A percentile compares a stretch with the other conserved stretches of the same genome.
Evolutionary conservation across 2,113 vertebrate species (phyloP).

Genomic region (Poecilia latipinna): DNA sequence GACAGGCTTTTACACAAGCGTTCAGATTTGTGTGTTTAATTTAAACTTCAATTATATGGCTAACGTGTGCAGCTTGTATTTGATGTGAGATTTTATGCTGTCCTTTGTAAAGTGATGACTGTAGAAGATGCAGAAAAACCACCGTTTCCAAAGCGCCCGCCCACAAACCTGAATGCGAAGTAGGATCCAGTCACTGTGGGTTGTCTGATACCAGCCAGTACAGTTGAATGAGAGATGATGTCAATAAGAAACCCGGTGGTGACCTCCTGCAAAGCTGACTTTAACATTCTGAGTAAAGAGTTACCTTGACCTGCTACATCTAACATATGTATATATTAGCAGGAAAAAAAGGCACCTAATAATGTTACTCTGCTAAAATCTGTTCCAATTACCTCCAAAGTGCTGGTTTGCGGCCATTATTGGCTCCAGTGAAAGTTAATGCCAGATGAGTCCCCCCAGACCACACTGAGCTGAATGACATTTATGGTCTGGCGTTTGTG

Average conservation of each 20-base stretch:
- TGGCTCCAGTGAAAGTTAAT: slow-evolving; percentile 16
- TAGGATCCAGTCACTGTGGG: background rate
- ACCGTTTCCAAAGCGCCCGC: too few relatives aligned
- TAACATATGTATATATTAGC: too few relatives aligned
- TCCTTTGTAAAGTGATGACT: too few relatives aligned
- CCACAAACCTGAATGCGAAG: background rate
- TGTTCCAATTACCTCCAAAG: slow-evolving; percentile 7
- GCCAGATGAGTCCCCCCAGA: slow-evolving; percentile 31
- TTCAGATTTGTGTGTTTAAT: background rate
- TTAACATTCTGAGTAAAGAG: too few relatives aligned
- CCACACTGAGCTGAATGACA: slow-evolving; percentile 31
- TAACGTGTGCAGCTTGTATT: too few relatives aligned
- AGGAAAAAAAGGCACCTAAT: background rate
- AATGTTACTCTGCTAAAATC: slow-evolving; percentile 1
- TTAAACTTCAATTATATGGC: too few relatives aligned
- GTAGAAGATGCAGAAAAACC: too few relatives aligned
- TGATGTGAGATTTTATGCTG: too few relatives aligned
- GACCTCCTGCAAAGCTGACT: too few relatives aligned
- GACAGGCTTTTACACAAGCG: background rate
- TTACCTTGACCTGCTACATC: too few relatives aligned
- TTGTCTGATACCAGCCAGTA: background rate
- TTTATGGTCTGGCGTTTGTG: slow-evolving; percentile 39
- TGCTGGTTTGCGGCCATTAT: slow-evolving; percentile 20
- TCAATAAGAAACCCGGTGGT: background rate
- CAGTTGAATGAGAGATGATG: background rate